phyloP scores from a whole-genome alignment of 2,113 vertebrate species.

The Anoura caudifer region DNA sequence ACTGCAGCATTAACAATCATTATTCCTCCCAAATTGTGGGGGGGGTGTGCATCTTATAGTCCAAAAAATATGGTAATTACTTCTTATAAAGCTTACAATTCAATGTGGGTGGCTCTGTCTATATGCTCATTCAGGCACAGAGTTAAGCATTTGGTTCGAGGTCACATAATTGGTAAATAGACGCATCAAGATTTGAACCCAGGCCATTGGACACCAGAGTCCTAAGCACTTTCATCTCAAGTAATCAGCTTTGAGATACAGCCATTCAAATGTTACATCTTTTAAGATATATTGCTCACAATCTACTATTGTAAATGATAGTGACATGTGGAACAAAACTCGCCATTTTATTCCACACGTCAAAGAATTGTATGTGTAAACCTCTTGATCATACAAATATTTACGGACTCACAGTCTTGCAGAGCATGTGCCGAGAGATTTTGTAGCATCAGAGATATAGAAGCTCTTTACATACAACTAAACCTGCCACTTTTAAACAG shows the following conservation, averaged over 20 bases:
- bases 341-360: background rate
- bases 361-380: background rate
- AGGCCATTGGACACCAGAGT: background rate
- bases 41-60: too few species aligned
- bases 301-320: background rate
- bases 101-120: background rate
- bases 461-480: background rate
- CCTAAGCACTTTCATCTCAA: background rate
- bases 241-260: background rate
- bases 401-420: background rate
- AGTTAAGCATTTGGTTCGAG: background rate
- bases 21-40: too few species aligned
- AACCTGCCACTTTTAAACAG: background rate
- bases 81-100: background rate
- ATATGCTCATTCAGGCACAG: background rate
- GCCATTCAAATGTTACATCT: background rate
- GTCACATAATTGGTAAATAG: background rate
- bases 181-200: background rate
- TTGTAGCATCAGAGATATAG: background rate
- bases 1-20: too few species aligned
- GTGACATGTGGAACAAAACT: background rate
- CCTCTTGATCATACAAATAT: background rate
- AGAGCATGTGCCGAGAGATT: background rate
- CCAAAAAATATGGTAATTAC: too few species aligned
- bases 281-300: background rate